phyloP scores from a whole-genome alignment of 2,888 invertebrate species.

The Chironomus tentans region DNA sequence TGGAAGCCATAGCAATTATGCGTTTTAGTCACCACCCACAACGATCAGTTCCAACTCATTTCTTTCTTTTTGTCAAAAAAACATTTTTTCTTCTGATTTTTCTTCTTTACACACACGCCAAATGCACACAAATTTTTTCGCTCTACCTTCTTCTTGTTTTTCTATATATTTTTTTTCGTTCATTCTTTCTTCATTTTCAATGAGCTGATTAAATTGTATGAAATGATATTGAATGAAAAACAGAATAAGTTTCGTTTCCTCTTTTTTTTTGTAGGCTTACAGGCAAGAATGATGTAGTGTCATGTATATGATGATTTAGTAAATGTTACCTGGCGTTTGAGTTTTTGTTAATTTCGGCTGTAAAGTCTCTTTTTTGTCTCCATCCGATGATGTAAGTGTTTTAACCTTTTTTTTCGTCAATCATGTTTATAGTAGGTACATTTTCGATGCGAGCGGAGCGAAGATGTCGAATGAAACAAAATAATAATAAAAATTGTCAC shows the following conservation, averaged over 20 bases:
- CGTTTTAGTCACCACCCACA: no score
- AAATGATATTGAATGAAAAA: slow-evolving; percentile 21
- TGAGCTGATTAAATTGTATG: slow-evolving; percentile 21
- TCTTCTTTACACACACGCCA: slow-evolving; percentile 11
- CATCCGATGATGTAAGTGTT: slow-evolving; percentile 20
- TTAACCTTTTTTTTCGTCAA: slow-evolving; percentile 4
- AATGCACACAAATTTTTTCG: slow-evolving; percentile 11
- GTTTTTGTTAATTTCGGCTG: slow-evolving; percentile 16
- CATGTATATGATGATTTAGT: background rate
- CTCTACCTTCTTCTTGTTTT: background rate
- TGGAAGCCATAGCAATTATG: no score
- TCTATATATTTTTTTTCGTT: background rate
- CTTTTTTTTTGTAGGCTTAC: background rate
- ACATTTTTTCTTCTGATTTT: background rate
- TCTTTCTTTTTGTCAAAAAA: background rate
- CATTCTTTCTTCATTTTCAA: slow-evolving; percentile 17
- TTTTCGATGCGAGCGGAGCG: background rate
- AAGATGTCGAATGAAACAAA: background rate
- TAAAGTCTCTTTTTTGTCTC: slow-evolving; percentile 18
- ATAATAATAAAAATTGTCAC: background rate
- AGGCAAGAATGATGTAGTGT: background rate
- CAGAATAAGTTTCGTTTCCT: background rate
- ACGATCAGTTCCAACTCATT: background rate
- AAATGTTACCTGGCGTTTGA: slow-evolving; percentile 5
- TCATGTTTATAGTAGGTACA: background rate